Conservation (phyloP, 2,797 vertebrate genomes). For the Lutjanus campechanus region DNA sequence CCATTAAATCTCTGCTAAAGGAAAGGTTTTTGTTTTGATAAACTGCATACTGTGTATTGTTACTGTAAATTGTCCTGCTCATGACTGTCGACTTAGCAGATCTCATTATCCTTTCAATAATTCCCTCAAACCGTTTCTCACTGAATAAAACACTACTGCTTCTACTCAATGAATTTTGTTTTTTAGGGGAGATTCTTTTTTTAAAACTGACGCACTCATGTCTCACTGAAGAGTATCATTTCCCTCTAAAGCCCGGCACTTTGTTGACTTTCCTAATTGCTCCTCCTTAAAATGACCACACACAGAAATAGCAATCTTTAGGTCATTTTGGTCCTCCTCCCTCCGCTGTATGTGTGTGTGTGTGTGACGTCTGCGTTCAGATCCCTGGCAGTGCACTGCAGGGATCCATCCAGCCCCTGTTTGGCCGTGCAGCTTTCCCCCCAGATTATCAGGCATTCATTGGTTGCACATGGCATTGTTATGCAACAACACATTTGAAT, state of each 20-base stretch:
- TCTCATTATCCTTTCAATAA: constrained; percentile 5
- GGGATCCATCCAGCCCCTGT: constrained; percentile 68
- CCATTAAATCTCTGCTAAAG: neutral
- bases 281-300: neutral
- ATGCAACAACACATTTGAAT: constrained; percentile 81
- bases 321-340: constrained; percentile 7
- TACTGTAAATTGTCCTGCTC: neutral
- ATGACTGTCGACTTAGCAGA: neutral
- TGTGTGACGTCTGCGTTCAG: constrained; percentile 34
- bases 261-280: constrained; percentile 1
- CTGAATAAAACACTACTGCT: neutral
- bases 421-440: constrained; percentile 54
- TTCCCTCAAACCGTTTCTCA: neutral
- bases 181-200: neutral
- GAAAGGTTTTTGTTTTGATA: neutral
- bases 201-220: neutral
- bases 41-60: neutral
- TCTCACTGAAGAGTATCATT: neutral
- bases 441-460: constrained; percentile 78
- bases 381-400: constrained; percentile 65
- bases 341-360: constrained; percentile 1
- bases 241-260: neutral
- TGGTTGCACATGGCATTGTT: constrained; percentile 76
- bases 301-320: constrained; percentile 28
- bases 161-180: constrained; percentile 8